Percentiles rank a stretch among this genome's conserved stretches.
These are phyloP conservation scores for Hemiscyllium ocellatum DNA, from an alignment of 2,113 vertebrate genomes.

Conservation along the genomic window DNA sequence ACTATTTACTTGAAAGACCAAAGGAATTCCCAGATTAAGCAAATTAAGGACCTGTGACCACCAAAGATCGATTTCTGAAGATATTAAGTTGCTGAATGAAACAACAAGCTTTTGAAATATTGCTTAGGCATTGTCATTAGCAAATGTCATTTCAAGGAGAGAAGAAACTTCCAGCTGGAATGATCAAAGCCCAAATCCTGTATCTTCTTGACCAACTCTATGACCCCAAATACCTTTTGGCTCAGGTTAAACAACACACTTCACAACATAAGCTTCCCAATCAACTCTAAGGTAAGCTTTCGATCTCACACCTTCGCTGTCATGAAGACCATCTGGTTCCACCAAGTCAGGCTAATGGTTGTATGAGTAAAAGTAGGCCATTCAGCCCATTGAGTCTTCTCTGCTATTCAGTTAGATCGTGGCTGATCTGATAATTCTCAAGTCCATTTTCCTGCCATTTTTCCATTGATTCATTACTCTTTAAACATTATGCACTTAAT, in stretches of 20 bases:
- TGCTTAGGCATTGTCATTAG: background rate
- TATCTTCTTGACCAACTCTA: background rate
- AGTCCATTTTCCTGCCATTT: too few species aligned
- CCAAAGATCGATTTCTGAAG: background rate
- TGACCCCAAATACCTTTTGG: background rate
- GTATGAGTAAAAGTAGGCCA: too few species aligned
- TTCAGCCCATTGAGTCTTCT: too few species aligned
- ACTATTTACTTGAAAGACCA: background rate
- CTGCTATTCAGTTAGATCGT: too few species aligned
- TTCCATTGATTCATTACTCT: too few species aligned
- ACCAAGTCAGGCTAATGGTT: background rate
- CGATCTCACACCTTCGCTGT: background rate
- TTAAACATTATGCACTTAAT: too few species aligned
- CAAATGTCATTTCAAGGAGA: background rate
- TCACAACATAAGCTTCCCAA: background rate
- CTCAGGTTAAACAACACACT: background rate
- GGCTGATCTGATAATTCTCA: too few species aligned
- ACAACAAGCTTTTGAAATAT: background rate
- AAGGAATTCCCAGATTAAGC: background rate
- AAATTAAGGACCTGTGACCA: background rate
- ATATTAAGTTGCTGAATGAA: background rate
- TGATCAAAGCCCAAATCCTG: background rate
- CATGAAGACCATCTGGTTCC: background rate
- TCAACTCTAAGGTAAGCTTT: background rate
- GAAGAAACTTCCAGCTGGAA: background rate